Base-by-base conservation (phyloP, 2,888 invertebrate species). In the Agriopis aurantiaria region DNA sequence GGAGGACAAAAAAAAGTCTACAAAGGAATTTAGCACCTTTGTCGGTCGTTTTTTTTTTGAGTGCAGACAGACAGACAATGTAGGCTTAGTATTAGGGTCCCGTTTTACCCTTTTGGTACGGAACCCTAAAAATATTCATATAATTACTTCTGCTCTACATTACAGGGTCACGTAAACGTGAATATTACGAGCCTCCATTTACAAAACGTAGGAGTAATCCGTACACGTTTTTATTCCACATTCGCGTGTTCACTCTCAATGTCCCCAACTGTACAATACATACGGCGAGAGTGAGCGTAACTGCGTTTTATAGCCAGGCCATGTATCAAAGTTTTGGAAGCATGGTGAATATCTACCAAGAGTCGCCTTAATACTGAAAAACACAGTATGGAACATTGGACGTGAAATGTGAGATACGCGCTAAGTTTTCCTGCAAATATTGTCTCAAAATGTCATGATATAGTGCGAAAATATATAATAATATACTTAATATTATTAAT, bases 271-370 rank as follows among this genome's bases (percentile, higher is more conserved):
- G 83, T 81, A 84, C 80, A 80, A 83, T 82, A 85, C 53, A 9
- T 80, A 82, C 80, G 80, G 79, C 80, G 71, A 55, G 69, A 76
- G 71, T 53, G 68, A 74, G 80, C 78, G 80, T 78, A 83, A 81
- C 90, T 92, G 91, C 91, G 88, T 92, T 92, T 92, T 92, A 92
- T 91, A 84, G 90, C 90, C 85, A 64, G 72, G 85, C 88, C 87
- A 89, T 92, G 92, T 91, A 91, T 91, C 91, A 92, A 91, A 91
- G 86, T 91, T 91, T 85, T 80, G 80, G 84, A 82, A 83, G 77
- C 82, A 86, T 80, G 76, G 82, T 80, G 86, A 86, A 88, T 86
- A 86, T 84, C 83, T 85, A 80, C 82, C 73, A 82, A 80, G 82
- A 85, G 80, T 77, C 79, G 75, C 73, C 46, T 45, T 7, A 41